Conservation (phyloP, 2,888 invertebrate genomes). For the Didymodactylos carnosus region DNA sequence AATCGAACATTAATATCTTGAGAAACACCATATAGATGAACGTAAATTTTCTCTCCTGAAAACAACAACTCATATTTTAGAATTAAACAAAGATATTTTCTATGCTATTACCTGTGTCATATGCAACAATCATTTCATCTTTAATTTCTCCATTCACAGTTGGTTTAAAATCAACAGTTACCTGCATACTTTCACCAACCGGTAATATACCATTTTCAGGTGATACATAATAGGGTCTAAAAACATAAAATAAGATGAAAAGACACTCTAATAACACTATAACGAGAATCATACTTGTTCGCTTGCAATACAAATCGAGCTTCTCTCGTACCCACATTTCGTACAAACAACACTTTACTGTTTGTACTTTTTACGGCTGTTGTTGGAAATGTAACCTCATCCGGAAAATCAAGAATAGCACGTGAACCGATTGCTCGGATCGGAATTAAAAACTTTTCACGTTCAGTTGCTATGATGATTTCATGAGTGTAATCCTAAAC, state of each 20-base stretch:
- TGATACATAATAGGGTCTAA: constrained; percentile 30
- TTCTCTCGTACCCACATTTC: constrained; percentile 40
- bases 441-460: constrained; percentile 35
- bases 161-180: constrained; percentile 30
- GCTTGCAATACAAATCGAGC: constrained; percentile 38
- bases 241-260: constrained; percentile 13
- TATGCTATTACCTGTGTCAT: constrained; percentile 30
- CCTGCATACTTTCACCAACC: constrained; percentile 30
- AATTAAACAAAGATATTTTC: too few relatives aligned
- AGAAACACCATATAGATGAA: constrained; percentile 28
- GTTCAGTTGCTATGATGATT: constrained; percentile 32
- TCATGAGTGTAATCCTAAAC: constrained; percentile 34
- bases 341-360: constrained; percentile 37
- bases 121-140: constrained; percentile 24
- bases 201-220: constrained; percentile 28
- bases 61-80: too few relatives aligned
- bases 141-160: constrained; percentile 25
- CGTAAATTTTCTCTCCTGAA: constrained; percentile 26
- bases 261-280: constrained; percentile 4
- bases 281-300: constrained; percentile 29
- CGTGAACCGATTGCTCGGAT: constrained; percentile 41
- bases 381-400: constrained; percentile 37
- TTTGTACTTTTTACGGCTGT: constrained; percentile 40
- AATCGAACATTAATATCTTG: constrained; percentile 31
- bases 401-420: constrained; percentile 44